Base-by-base conservation (phyloP, 2,888 invertebrate genomes). In the Beris chalybata region DNA sequence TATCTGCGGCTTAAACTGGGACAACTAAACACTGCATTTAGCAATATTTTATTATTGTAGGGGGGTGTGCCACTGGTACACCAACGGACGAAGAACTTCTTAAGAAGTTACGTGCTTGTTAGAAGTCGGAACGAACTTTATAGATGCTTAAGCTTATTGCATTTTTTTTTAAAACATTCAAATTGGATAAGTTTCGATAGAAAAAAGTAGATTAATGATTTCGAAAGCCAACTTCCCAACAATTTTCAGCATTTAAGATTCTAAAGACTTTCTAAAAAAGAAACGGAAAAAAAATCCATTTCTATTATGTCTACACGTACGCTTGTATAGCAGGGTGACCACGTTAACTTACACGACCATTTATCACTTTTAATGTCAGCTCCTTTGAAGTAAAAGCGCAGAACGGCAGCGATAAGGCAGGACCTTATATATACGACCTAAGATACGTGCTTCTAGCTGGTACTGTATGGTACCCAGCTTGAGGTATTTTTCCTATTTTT, bases 281-380 rank as follows among this genome's bases (percentile, higher is more conserved):
- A 22, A 22, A 22, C 22, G 22, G 22, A 22, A 22, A 22, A 56
- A 58, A 56, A 58, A 58, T 22, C 30, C 45, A 58, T 45, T 58
- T 58, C 45, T 45, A 38, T 58, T 45, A 58, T 58, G 45, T 45
- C 44, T 44, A 58, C 47, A 58, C 29, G 47, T 58, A 58, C 47
- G 32, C 29, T 58, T 58, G 44, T 58, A 44, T 44, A 12, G 30
- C 38, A 47, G 22, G 58, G 58, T 58, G 58, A 58, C 58, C 58
- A 58, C 47, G 58, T 58, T 58, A 45, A 47, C 45, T 58, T 58
- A 58, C 31, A 52, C 50, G 38, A 61, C 50, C 61, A 61, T 61
- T 61, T 61, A 61, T 61, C 61, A 61, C 61, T 61, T 61, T 61
- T 61, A 61, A 61, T 61, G 61, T 61, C 61, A 61, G 50, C 32